These are phyloP conservation scores for Noctua fimbriata DNA, from an alignment of 2,888 invertebrate genomes.

Conservation along the genomic window DNA sequence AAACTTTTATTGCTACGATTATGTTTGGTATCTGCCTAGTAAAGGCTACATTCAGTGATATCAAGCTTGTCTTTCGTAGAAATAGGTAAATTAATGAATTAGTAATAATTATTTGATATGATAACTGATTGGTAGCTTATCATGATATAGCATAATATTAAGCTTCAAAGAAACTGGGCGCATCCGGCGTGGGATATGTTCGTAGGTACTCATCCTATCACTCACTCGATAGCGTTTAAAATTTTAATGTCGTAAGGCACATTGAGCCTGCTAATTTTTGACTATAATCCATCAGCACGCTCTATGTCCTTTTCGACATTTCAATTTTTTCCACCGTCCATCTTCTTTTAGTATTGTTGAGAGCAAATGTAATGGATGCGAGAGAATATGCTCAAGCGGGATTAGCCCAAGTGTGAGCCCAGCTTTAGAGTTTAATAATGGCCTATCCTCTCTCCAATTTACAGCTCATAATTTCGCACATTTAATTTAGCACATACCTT, in stretches of 20 bases:
- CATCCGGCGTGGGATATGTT: too few species aligned
- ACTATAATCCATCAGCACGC: neutral
- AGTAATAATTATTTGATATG: neutral
- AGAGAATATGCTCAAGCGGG: neutral
- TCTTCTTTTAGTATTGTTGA: neutral
- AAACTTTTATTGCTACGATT: neutral
- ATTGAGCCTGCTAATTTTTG: neutral
- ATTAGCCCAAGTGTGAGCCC: neutral
- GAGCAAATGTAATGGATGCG: neutral
- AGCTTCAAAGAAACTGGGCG: neutral
- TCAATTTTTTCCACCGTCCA: neutral
- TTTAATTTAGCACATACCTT: slow-evolving; percentile 43
- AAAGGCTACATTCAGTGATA: neutral
- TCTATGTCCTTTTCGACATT: neutral
- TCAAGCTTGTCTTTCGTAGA: neutral
- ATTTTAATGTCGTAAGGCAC: neutral
- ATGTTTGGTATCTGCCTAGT: neutral
- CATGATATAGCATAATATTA: neutral
- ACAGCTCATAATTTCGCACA: slow-evolving; percentile 16
- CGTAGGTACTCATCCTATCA: too few species aligned
- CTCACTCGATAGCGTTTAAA: neutral
- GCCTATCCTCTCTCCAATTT: slow-evolving; percentile 12
- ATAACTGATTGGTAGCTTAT: neutral
- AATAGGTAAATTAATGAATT: neutral
- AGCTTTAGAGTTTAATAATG: neutral